Base-by-base conservation (phyloP, 2,888 invertebrate genomes). In the Mythimna albipuncta region DNA sequence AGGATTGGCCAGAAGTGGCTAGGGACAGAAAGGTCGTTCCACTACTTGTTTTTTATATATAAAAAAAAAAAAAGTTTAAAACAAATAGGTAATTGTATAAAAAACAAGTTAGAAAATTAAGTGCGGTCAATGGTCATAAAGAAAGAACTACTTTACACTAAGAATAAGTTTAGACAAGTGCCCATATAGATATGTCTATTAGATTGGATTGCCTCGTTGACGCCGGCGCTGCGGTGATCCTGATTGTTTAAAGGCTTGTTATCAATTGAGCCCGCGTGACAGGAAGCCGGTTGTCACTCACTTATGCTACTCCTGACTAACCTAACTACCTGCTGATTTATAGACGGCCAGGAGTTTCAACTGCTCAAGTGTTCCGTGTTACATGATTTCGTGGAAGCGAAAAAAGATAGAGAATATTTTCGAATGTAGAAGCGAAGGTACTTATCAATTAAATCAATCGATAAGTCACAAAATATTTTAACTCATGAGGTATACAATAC, bases 211-310 rank as follows among this genome's bases (percentile, higher is more conserved):
- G 78, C 65, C 65, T 74, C 74, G 50, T 67, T 78, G 78, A 84
- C 87, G 87, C 87, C 87, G 87, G 87, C 87, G 87, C 86, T 76
- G 75, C 52, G 59, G 52, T 47, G 55, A 47, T 71, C 70, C 59
- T 75, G 69, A 77, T 82, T 83, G 87, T 87, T 87, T 80, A 81
- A 82, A 77, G 71, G 74, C 76, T 78, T 74, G 63, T 86, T 77
- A 80, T 75, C 87, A 84, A 87, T 82, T 87, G 70, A 83, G 69
- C 58, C 52, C 76, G 55, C 81, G 65, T 72, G 72, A 82, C 86
- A 81, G 86, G 87, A 87, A 55, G 77, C 63, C 26, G 21, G 68
- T 76, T 85, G 83, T 84, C 81, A 83, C 80, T 85, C 82, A 84
- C 77, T 83, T 84, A 81, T 75, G 69, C 65, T 76, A 65, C 66